These are phyloP conservation scores for Epizoanthus ramosus DNA, from an alignment of 92 coral and sea anemone genomes.

Conservation along the genomic window DNA sequence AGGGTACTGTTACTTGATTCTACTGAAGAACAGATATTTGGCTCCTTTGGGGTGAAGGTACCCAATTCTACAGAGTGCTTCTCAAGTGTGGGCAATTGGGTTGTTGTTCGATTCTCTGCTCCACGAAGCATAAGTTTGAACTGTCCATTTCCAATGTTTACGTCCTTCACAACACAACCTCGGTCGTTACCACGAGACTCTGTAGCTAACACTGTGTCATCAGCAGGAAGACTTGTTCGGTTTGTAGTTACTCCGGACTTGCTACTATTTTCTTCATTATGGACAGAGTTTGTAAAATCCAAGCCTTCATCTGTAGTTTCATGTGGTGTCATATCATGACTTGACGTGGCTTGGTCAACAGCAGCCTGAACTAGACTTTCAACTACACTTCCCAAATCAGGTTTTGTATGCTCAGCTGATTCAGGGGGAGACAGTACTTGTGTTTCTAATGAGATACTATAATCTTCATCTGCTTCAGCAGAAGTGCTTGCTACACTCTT, in stretches of 20 bases:
- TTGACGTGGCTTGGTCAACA: neutral
- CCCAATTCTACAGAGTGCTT: too few relatives aligned
- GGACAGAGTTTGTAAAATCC: neutral
- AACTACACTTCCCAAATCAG: neutral
- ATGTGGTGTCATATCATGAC: neutral
- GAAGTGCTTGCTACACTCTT: neutral
- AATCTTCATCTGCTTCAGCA: neutral
- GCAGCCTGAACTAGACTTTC: neutral
- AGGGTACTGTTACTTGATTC: too few relatives aligned
- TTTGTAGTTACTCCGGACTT: neutral
- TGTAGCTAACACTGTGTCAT: neutral
- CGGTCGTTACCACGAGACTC: neutral
- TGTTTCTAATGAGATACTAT: neutral
- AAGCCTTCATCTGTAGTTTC: neutral
- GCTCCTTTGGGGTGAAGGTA: too few relatives aligned
- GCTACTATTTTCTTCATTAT: neutral
- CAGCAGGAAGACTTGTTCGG: neutral
- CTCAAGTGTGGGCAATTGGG: too few relatives aligned
- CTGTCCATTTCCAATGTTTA: neutral
- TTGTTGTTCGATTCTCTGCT: neutral
- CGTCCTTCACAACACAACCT: constrained; percentile 2
- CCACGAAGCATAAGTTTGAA: constrained; percentile 26
- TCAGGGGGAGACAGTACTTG: neutral
- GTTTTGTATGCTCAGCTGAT: neutral
- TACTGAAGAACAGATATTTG: too few relatives aligned